Evolutionary conservation across 2,888 invertebrate species (phyloP), one percentile per base, ranked within the genome.

Genomic region (Cryptocheilus praepositus): DNA sequence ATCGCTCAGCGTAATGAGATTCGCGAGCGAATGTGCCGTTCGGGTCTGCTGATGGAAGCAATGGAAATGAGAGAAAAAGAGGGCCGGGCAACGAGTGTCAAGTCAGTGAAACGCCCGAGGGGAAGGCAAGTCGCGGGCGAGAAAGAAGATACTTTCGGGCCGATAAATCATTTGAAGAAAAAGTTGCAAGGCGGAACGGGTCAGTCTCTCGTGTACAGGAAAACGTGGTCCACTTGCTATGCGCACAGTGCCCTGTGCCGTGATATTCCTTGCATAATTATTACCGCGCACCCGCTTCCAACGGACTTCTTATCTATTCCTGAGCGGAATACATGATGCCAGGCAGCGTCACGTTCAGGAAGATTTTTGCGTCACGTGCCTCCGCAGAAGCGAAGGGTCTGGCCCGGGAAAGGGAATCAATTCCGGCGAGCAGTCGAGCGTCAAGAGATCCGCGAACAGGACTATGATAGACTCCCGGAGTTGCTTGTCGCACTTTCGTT

Each of bases 201-300:
- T 64, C 52, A 22, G 15, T 21, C 22, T 52, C 21, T 59, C 61
- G 36, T 73, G 53, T 51, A 49, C 62, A 52, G 57, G 68, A 70
- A 70, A 67, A 61, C 56, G 67, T 68, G 52, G 69, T 63, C 70
- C 78, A 79, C 81, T 85, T 83, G 81, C 73, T 85, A 83, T 82
- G 83, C 85, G 64, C 78, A 57, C 65, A 71, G 71, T 78, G 65
- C 70, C 54, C 61, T 51, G 36, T 36, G 36, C 36, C 36, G 81
- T 79, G 81, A 83, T 83, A 84, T 82, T 82, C 81, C 76, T 78
- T 81, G 85, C 83, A 85, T 85, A 85, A 85, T 85, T 85, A 84
- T 85, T 82, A 81, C 78, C 76, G 71, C 71, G 76, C 74, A 13
- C 49, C 22, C 52, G 22, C 76, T 65, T 70, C 67, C 62, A 59